Conservation (phyloP, 2,888 invertebrate genomes). For the Melanostoma mellinum region DNA sequence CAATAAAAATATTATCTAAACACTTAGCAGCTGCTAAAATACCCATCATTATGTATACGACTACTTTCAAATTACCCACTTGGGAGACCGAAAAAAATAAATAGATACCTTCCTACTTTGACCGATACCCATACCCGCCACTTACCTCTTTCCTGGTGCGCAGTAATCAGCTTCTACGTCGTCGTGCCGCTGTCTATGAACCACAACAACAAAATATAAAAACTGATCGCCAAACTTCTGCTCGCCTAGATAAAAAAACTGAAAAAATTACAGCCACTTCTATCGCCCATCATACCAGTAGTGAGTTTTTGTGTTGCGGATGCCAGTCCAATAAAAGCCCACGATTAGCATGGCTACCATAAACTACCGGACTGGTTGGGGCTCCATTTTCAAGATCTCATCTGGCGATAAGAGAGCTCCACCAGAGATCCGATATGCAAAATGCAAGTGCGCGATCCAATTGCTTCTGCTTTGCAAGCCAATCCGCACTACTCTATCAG, state of each 20-base stretch:
- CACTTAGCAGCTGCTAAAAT: slow-evolving; percentile 69
- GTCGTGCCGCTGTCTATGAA: slow-evolving; percentile 28
- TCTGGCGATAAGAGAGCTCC: slow-evolving; percentile 56
- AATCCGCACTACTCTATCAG: slow-evolving; percentile 42
- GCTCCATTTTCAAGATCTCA: slow-evolving; percentile 48
- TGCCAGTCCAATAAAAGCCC: slow-evolving; percentile 44
- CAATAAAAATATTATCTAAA: slow-evolving; percentile 70
- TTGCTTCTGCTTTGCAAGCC: slow-evolving; percentile 57
- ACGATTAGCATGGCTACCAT: slow-evolving; percentile 70
- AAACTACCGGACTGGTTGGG: slow-evolving; percentile 58
- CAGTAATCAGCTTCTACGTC: slow-evolving; percentile 24
- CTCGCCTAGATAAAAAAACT: slow-evolving; percentile 47
- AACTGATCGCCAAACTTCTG: slow-evolving; percentile 15
- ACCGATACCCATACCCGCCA: slow-evolving; percentile 32
- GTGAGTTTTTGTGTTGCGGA: not conserved
- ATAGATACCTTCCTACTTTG: slow-evolving; percentile 40
- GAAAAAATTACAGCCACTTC: slow-evolving; percentile 39
- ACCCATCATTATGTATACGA: slow-evolving; percentile 58
- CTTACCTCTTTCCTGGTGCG: slow-evolving; percentile 44
- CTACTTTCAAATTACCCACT: slow-evolving; percentile 65
- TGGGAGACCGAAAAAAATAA: slow-evolving; percentile 54
- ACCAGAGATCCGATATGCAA: slow-evolving; percentile 58
- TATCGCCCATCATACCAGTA: slow-evolving; percentile 9
- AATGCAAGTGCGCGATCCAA: slow-evolving; percentile 70
- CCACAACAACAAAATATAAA: not conserved